Conservation (phyloP, 2,888 invertebrate genomes). For the Netelia virgata region DNA sequence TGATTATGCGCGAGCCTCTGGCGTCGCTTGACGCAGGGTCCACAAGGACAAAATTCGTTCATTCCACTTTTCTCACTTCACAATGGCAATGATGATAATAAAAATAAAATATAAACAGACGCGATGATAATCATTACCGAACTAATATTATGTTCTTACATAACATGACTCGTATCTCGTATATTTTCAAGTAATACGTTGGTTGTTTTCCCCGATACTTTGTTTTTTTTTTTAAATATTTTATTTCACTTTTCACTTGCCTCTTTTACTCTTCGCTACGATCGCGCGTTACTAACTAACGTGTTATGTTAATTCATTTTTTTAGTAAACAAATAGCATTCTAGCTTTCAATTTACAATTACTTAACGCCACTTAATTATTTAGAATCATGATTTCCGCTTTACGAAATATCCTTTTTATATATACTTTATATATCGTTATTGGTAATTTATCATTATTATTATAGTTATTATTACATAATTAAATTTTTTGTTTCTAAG, state of each 20-base stretch:
- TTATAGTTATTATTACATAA: constrained; percentile 68
- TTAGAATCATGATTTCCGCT: constrained; percentile 79
- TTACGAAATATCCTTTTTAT: constrained; percentile 71
- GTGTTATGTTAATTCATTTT: constrained; percentile 62
- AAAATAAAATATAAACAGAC: constrained; percentile 78
- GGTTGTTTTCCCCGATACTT: constrained; percentile 71
- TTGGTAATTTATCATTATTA: constrained; percentile 33
- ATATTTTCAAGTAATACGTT: constrained; percentile 77
- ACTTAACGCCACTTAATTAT: constrained; percentile 79
- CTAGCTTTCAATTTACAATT: constrained; percentile 80
- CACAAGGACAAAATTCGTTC: constrained; percentile 61
- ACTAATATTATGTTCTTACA: constrained; percentile 79
- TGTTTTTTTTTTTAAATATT: constrained; percentile 64
- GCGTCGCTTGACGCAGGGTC: constrained; percentile 36
- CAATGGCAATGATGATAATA: constrained; percentile 77
- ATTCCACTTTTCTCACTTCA: constrained; percentile 64
- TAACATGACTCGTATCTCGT: constrained; percentile 68
- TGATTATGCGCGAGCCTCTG: constrained; percentile 40
- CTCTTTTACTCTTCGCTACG: constrained; percentile 69
- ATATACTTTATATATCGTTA: constrained; percentile 67
- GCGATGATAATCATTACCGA: constrained; percentile 77
- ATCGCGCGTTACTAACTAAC: constrained; percentile 69
- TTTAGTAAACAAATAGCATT: constrained; percentile 81
- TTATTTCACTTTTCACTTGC: constrained; percentile 54
- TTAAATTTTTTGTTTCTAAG: constrained; percentile 71